phyloP scores from a whole-genome alignment of 2,113 vertebrate genomes.

The Noturus placidus region DNA sequence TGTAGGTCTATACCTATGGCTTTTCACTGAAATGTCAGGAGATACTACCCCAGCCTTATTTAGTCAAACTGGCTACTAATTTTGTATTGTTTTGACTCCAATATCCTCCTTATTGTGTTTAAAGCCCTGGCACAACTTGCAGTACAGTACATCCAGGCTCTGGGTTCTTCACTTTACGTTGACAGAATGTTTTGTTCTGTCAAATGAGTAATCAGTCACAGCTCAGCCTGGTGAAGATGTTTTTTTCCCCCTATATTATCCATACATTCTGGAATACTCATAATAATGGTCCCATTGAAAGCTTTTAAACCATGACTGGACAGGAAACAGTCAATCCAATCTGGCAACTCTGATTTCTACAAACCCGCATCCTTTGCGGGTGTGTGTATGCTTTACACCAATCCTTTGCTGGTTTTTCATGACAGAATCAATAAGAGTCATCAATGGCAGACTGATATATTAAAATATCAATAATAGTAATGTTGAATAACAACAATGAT shows the following conservation, averaged over 20 bases:
- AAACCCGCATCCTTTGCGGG: background rate
- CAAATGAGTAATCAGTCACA: background rate
- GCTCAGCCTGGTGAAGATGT: background rate
- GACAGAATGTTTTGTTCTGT: background rate
- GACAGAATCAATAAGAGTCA: background rate
- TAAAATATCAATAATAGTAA: background rate
- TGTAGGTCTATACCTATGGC: background rate
- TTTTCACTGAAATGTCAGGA: background rate
- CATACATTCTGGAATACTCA: background rate
- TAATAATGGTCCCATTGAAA: background rate
- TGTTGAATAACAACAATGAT: background rate
- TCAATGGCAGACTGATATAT: background rate
- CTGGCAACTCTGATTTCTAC: background rate
- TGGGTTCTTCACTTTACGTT: background rate
- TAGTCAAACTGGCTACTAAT: background rate
- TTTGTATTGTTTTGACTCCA: background rate
- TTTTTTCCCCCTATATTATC: background rate
- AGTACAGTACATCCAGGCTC: background rate
- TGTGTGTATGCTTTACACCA: background rate
- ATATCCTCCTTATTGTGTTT: background rate
- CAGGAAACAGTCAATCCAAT: background rate
- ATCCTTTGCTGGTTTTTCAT: background rate
- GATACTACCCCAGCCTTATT: background rate
- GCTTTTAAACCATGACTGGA: background rate
- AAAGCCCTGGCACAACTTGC: background rate